Evolutionary conservation across 2,113 vertebrate species (phyloP), one percentile per base, ranked within the genome.

Genomic region (Pantherophis guttatus): DNA sequence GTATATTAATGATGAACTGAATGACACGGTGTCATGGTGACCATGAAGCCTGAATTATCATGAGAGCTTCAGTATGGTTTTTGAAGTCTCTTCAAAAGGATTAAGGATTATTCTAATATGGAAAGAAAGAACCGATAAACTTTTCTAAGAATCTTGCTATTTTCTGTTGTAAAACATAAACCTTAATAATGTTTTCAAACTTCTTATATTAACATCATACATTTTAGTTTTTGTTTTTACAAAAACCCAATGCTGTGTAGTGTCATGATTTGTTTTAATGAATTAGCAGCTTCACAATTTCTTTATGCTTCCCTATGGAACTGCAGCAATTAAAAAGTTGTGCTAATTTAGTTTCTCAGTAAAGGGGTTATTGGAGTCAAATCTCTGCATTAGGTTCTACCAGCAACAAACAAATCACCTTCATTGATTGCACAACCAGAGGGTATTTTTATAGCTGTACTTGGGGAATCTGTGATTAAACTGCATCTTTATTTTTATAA

Each of bases 301-400:
- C 97, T 97, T 97, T 97, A 95, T 96, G 94, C 96, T 95, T 95
- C 94, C 92, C 96, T 94, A 91, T 89, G 94, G 96, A 97, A 96
- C 91, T 48, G 95, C 94, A 93, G 96, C 96, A 98, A 98, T 98
- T 98, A 98, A 96, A 97, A 97, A 97, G 96, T 97, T 97, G 95
- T 95, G 95, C 96, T 97, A 96, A 97, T 98, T 97, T 97, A 96
- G 95, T 95, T 96, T 96, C 93, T 97, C 95, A 92, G 95, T 95
- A 96, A 97, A 98, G 97, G 93, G 95, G 94, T 95, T 96, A 94
- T 94, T 96, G 94, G 93, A 97, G 96, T 97, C 96, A 96, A 97
- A 97, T 95, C 95, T 95, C 96, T 96, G 91, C 92, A 94, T 97
- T 96, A 94, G 94, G 94, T 96, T 97, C 92, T 94, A 96, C 95